A percentile compares a stretch with the other conserved stretches of the same genome.
phyloP scores from a whole-genome alignment of 2,888 invertebrate genomes.

The Synergus gifuensis region DNA sequence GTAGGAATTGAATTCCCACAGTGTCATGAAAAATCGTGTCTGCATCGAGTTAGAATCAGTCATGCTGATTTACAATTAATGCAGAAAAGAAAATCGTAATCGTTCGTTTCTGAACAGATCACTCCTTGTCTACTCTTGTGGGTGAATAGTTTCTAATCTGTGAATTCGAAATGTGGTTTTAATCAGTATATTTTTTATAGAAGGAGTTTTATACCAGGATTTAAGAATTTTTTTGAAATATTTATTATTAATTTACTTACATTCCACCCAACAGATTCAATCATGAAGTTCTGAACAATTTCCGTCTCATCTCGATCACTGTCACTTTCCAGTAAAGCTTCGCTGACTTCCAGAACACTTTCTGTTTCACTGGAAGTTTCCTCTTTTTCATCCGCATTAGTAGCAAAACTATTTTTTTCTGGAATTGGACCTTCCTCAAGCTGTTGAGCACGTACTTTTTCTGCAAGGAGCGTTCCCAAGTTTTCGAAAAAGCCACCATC shows the following conservation, averaged over 20 bases:
- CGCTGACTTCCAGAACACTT: constrained; percentile 74
- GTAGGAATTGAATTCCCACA: constrained; percentile 5
- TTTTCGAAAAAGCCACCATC: constrained; percentile 92
- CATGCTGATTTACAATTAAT: constrained; percentile 38
- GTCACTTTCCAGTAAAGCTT: constrained; percentile 82
- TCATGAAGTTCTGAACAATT: constrained; percentile 81
- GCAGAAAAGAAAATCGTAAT: background rate
- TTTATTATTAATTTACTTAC: constrained; percentile 80
- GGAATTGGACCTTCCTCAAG: constrained; percentile 68
- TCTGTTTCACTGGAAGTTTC: constrained; percentile 56
- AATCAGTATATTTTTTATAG: background rate
- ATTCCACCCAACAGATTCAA: constrained; percentile 85
- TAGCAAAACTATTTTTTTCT: constrained; percentile 68
- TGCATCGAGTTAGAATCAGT: constrained; percentile 51
- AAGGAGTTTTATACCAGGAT: background rate
- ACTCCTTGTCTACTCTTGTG: constrained; percentile 47
- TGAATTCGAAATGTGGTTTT: background rate
- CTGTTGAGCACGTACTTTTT: constrained; percentile 68
- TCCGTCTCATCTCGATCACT: constrained; percentile 84
- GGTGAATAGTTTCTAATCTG: background rate
- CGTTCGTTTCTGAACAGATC: constrained; percentile 52
- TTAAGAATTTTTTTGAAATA: background rate
- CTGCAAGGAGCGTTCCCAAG: constrained; percentile 85
- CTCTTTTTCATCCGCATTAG: constrained; percentile 62
- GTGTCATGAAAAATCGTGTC: constrained; percentile 17